phyloP scores from a whole-genome alignment of 2,888 invertebrate genomes.

The Drosophila kambysellisi region DNA sequence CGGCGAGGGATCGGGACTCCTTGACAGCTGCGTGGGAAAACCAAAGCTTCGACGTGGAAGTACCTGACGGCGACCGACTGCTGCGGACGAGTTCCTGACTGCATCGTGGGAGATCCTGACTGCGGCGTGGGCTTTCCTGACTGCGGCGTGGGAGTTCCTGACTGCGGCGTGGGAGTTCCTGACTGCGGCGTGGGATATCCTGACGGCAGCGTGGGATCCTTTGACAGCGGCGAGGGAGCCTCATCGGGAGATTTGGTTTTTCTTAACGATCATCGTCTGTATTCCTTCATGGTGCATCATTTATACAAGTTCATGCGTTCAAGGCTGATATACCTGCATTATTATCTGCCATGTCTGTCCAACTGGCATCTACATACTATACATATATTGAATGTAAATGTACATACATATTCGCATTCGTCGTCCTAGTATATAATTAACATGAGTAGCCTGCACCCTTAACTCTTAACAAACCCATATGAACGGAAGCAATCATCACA shows the following conservation, averaged over 20 bases:
- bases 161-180: slow-evolving; percentile 41
- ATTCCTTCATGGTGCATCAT: slow-evolving; percentile 43
- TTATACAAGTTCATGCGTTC: slow-evolving; percentile 46
- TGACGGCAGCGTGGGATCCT: slow-evolving; percentile 24
- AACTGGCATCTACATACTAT: slow-evolving; percentile 36
- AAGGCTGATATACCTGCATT: slow-evolving; percentile 71
- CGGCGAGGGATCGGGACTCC: slow-evolving; percentile 59
- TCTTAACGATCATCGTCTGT: slow-evolving; percentile 62
- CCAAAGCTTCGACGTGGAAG: slow-evolving; percentile 31
- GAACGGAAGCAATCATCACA: slow-evolving; percentile 65
- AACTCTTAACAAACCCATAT: slow-evolving; percentile 44
- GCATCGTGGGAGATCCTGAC: slow-evolving; percentile 38
- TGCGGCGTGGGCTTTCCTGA: slow-evolving; percentile 48
- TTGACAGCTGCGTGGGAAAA: slow-evolving; percentile 68
- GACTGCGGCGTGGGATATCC: slow-evolving; percentile 65
- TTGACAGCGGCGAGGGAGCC: slow-evolving; percentile 67
- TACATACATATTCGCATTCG: slow-evolving; percentile 21
- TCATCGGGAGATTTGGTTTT: slow-evolving; percentile 20
- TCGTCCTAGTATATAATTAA: slow-evolving; percentile 44
- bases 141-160: slow-evolving; percentile 9
- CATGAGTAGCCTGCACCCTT: slow-evolving; percentile 50
- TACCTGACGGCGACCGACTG: slow-evolving; percentile 43
- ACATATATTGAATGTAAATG: slow-evolving; percentile 5
- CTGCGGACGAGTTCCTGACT: slow-evolving; percentile 60
- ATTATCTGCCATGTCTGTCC: slow-evolving; percentile 27